Conservation (phyloP, 2,113 vertebrate genomes). For the Motacilla tschutschensis region DNA sequence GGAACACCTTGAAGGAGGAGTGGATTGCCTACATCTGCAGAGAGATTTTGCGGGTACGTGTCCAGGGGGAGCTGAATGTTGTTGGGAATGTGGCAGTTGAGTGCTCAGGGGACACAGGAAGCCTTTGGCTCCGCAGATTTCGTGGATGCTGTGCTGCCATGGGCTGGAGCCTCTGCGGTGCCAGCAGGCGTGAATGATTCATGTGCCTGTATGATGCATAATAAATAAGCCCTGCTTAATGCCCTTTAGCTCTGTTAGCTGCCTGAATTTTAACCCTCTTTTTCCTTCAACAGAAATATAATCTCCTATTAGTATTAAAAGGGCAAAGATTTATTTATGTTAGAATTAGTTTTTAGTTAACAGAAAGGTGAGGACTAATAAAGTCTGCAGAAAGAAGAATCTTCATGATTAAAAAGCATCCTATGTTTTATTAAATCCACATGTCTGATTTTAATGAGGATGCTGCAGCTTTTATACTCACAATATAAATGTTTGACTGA, state of each 20-base stretch:
- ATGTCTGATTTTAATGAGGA: not conserved
- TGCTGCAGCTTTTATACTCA: not conserved
- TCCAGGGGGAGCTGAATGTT: not conserved
- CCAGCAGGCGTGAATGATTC: slow-evolving; percentile 35
- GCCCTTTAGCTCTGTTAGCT: not conserved
- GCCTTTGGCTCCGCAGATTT: not conserved
- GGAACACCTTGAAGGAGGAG: slow-evolving; percentile 96
- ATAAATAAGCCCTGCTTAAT: slow-evolving; percentile 31
- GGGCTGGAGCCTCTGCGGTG: not conserved
- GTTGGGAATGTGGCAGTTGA: not conserved
- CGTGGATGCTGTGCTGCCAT: not conserved
- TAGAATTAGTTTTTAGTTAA: not conserved
- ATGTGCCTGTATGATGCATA: slow-evolving; percentile 45
- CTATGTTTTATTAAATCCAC: slow-evolving; percentile 1
- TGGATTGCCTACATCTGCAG: slow-evolving; percentile 98
- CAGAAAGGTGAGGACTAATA: not conserved
- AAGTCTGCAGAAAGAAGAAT: not conserved
- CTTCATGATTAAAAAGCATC: not conserved
- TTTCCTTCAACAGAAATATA: not conserved
- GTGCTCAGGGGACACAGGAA: not conserved
- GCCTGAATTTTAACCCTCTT: slow-evolving; percentile 4
- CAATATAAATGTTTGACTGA: not conserved
- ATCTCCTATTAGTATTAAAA: not conserved
- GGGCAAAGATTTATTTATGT: not conserved
- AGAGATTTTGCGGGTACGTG: slow-evolving; percentile 91